Evolutionary conservation across 92 coral and sea anemone species (phyloP).

Genomic region (Phenganax marumi): DNA sequence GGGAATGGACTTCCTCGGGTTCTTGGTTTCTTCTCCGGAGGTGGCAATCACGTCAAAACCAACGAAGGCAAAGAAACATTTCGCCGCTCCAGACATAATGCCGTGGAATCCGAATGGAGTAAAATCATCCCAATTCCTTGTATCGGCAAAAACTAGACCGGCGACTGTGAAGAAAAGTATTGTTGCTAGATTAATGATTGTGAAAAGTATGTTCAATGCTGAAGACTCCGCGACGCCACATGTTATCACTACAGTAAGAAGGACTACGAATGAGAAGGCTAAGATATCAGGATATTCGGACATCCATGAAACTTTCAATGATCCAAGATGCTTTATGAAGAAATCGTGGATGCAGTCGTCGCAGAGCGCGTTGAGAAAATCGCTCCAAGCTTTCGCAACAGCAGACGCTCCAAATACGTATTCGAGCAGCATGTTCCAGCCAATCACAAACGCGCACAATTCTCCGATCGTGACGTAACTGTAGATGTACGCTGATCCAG

Average conservation of each 20-base stretch:
- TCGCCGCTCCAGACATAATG: conserved; percentile 84
- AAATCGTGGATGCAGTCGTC: conserved; percentile 66
- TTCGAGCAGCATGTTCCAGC: conserved; percentile 90
- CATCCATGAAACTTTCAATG: conserved; percentile 55
- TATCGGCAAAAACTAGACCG: conserved; percentile 74
- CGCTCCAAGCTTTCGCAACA: conserved; percentile 85
- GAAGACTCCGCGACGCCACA: conserved; percentile 83
- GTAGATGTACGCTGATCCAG: conserved; percentile 91
- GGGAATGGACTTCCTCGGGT: conserved; percentile 80
- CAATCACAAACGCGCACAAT: conserved; percentile 88
- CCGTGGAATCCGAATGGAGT: conserved; percentile 82
- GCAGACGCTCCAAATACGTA: conserved; percentile 87
- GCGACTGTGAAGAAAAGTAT: conserved; percentile 65
- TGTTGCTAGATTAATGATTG: conserved; percentile 67
- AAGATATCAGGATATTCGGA: conserved; percentile 78
- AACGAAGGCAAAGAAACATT: conserved; percentile 85
- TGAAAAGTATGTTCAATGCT: conserved; percentile 66
- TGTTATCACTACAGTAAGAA: conserved; percentile 61
- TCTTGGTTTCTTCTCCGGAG: conserved; percentile 85
- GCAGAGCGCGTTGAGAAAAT: conserved; percentile 73
- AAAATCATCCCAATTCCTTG: conserved; percentile 78
- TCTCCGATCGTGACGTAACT: conserved; percentile 95
- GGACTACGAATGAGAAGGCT: conserved; percentile 56
- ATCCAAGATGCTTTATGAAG: conserved; percentile 60
- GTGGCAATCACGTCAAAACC: conserved; percentile 95